phyloP scores from a whole-genome alignment of 2,113 vertebrate species.

The Tor tambroides region DNA sequence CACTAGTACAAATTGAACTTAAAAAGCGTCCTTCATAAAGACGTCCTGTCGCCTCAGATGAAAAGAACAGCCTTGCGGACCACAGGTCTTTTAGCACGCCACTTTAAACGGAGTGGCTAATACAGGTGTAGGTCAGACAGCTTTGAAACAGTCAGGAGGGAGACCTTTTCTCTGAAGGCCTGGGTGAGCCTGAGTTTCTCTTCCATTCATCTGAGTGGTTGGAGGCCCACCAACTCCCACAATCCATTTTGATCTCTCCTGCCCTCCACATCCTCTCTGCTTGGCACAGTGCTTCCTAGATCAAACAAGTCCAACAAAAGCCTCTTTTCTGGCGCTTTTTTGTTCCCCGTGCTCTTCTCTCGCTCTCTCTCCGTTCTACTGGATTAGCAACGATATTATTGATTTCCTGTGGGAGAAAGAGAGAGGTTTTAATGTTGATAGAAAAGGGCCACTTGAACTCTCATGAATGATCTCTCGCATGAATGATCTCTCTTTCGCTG shows the following conservation, averaged over 20 bases:
- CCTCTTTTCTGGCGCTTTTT: conserved; percentile 12
- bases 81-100: conserved; percentile 25
- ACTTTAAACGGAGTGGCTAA: conserved; percentile 71
- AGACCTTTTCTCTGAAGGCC: conserved; percentile 50
- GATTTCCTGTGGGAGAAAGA: conserved; percentile 53
- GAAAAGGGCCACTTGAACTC: conserved; percentile 39
- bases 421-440: conserved; percentile 34
- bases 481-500: neutral
- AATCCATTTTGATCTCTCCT: conserved; percentile 42
- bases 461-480: neutral
- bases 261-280: neutral
- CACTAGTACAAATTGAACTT: neutral
- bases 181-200: conserved; percentile 21
- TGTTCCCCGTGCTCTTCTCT: neutral
- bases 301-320: conserved; percentile 22
- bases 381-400: conserved; percentile 63
- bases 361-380: conserved; percentile 39
- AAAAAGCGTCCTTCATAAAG: neutral
- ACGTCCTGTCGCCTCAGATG: conserved; percentile 47
- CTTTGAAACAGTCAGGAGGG: conserved; percentile 60
- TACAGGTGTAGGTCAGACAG: conserved; percentile 38
- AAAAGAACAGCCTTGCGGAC: conserved; percentile 51
- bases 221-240: conserved; percentile 42
- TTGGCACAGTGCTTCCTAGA: conserved; percentile 3
- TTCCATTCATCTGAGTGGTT: conserved; percentile 21